Percentiles rank a stretch among this genome's conserved stretches.
Evolutionary conservation across 1,140 invertebrate genomes (phyloP).

Genomic region (Diprion similis): DNA sequence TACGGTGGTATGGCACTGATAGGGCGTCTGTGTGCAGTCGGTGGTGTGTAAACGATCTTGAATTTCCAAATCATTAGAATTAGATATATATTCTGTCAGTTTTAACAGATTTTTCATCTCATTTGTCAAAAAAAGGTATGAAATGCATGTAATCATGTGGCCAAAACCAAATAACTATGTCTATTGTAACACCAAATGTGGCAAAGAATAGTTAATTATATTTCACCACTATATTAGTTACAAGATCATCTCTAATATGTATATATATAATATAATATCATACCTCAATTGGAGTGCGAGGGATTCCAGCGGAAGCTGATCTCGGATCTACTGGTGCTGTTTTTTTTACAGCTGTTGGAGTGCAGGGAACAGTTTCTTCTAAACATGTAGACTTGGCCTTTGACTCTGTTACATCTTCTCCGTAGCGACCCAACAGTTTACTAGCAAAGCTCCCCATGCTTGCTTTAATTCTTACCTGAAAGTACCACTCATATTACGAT

Average conservation of each 20-base stretch:
- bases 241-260: too few relatives aligned
- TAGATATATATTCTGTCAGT: neutral
- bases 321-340: slow-evolving; percentile 42
- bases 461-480: neutral
- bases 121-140: too few relatives aligned
- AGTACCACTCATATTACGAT: too few relatives aligned
- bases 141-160: too few relatives aligned
- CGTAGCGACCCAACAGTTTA: slow-evolving; percentile 33
- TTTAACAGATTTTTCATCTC: too few relatives aligned
- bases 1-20: slow-evolving; percentile 46
- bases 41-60: slow-evolving; percentile 39
- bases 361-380: slow-evolving; percentile 31
- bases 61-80: slow-evolving; percentile 18
- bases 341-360: slow-evolving; percentile 37
- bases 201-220: neutral
- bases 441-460: slow-evolving; percentile 40
- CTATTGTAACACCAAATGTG: neutral
- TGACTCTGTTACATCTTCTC: slow-evolving; percentile 23
- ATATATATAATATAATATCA: slow-evolving; percentile 17
- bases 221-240: too few relatives aligned
- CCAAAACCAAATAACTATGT: too few relatives aligned
- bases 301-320: slow-evolving; percentile 44
- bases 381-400: slow-evolving; percentile 35
- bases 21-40: slow-evolving; percentile 21
- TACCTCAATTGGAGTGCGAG: slow-evolving; percentile 52